Evolutionary conservation across 2,888 invertebrate species (phyloP).

Genomic region (Leucania comma): DNA sequence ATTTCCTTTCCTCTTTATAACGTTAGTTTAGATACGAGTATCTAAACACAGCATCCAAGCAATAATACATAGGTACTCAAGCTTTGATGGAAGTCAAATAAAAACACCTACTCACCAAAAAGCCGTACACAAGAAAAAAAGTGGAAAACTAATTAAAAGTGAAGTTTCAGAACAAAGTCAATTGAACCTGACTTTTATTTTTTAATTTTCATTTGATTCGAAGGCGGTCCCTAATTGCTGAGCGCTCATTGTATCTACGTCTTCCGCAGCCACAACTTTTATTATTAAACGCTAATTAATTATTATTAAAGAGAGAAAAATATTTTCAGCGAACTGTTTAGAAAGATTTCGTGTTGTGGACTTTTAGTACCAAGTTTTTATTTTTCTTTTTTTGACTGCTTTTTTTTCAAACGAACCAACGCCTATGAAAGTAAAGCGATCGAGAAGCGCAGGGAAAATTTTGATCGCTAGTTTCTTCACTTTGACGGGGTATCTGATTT

Average conservation of each 20-base stretch:
- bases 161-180: slow-evolving; percentile 41
- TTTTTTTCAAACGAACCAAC: too few relatives aligned
- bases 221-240: slow-evolving; percentile 51
- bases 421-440: too few relatives aligned
- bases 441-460: too few relatives aligned
- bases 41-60: too few relatives aligned
- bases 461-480: too few relatives aligned
- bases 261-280: slow-evolving; percentile 62
- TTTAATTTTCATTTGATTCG: slow-evolving; percentile 51
- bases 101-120: slow-evolving; percentile 23
- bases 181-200: slow-evolving; percentile 30
- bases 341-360: background rate
- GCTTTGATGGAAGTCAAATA: background rate
- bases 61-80: too few relatives aligned
- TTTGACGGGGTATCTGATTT: too few relatives aligned
- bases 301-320: slow-evolving; percentile 31
- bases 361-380: slow-evolving; percentile 9
- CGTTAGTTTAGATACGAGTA: too few relatives aligned
- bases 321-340: slow-evolving; percentile 3
- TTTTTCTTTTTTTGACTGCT: too few relatives aligned
- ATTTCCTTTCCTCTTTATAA: too few relatives aligned
- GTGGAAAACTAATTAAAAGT: slow-evolving; percentile 54
- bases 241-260: slow-evolving; percentile 53
- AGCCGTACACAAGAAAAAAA: slow-evolving; percentile 16
- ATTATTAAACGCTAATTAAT: slow-evolving; percentile 65